phyloP scores from a whole-genome alignment of 2,888 invertebrate genomes.

The Pyrocoelia pectoralis region DNA sequence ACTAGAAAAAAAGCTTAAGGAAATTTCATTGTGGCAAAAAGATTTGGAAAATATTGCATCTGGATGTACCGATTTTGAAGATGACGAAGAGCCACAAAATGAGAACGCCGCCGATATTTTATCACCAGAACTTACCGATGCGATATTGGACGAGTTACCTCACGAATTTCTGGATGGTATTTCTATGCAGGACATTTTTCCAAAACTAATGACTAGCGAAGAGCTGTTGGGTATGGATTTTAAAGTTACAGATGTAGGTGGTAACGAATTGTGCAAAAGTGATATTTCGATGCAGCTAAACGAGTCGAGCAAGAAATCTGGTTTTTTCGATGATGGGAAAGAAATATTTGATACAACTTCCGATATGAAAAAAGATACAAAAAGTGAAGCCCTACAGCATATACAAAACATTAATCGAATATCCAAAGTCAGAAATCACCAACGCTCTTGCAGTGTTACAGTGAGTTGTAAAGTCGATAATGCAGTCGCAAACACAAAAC shows the following conservation, averaged over 20 bases:
- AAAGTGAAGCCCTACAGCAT: constrained; percentile 69
- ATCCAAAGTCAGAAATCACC: constrained; percentile 65
- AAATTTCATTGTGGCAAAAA: constrained; percentile 72
- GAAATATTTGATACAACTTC: constrained; percentile 66
- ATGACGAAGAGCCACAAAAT: constrained; percentile 80
- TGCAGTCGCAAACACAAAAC: constrained; percentile 67
- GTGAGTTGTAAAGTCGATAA: constrained; percentile 77
- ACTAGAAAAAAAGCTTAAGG: constrained; percentile 71
- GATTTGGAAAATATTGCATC: constrained; percentile 74
- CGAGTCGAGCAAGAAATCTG: constrained; percentile 19
- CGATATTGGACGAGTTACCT: constrained; percentile 85
- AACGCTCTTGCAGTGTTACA: constrained; percentile 72
- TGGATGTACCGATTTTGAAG: constrained; percentile 66
- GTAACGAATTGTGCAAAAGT: constrained; percentile 34
- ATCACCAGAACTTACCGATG: constrained; percentile 87
- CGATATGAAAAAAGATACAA: constrained; percentile 64
- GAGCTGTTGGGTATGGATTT: constrained; percentile 71
- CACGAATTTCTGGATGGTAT: constrained; percentile 85
- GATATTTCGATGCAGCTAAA: constrained; percentile 11
- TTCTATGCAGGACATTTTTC: constrained; percentile 86
- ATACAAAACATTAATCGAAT: constrained; percentile 57
- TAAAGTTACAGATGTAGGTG: constrained; percentile 50
- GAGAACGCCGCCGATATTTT: constrained; percentile 76
- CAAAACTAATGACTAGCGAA: constrained; percentile 74
- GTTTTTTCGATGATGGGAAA: constrained; percentile 50